phyloP scores from a whole-genome alignment of 2,888 invertebrate species.

The Cephalotes varians region DNA sequence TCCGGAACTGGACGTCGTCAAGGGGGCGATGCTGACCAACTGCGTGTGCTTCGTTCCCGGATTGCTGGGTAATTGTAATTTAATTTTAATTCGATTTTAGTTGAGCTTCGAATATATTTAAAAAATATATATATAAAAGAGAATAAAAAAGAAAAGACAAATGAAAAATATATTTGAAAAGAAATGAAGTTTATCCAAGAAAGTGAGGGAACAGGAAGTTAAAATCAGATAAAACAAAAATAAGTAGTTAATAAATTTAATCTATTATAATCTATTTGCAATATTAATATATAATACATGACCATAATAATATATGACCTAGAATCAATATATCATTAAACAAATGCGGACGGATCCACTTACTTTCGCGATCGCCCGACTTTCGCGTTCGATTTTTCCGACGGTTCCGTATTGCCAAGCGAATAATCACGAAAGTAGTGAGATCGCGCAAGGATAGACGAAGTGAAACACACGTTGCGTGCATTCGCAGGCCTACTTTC shows the following conservation, averaged over 20 bases:
- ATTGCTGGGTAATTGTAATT: slow-evolving; percentile 86
- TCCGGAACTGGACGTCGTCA: slow-evolving; percentile 96
- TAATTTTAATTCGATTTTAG: background rate
- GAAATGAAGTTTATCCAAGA: too few relatives aligned
- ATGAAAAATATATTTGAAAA: background rate
- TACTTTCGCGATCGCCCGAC: slow-evolving; percentile 15
- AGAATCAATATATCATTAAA: background rate
- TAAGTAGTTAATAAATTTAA: slow-evolving; percentile 26
- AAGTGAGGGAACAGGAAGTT: too few relatives aligned
- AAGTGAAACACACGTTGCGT: background rate
- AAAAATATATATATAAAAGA: too few relatives aligned
- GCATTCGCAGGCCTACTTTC: slow-evolving; percentile 90
- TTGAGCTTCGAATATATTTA: background rate
- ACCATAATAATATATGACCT: too few relatives aligned
- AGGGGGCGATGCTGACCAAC: slow-evolving; percentile 98
- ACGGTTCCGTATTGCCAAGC: slow-evolving; percentile 16
- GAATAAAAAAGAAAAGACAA: background rate
- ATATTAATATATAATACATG: background rate
- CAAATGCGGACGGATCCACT: background rate
- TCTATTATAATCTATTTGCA: background rate
- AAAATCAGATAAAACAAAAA: too few relatives aligned
- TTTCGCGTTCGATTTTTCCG: slow-evolving; percentile 35
- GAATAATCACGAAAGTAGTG: slow-evolving; percentile 36
- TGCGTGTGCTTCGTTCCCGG: slow-evolving; percentile 97
- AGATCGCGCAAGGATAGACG: background rate